These are phyloP conservation scores for Apostichopus parvimensis DNA, from an alignment of 35 echinoderm and acorn worm genomes.

Conservation along the genomic window DNA sequence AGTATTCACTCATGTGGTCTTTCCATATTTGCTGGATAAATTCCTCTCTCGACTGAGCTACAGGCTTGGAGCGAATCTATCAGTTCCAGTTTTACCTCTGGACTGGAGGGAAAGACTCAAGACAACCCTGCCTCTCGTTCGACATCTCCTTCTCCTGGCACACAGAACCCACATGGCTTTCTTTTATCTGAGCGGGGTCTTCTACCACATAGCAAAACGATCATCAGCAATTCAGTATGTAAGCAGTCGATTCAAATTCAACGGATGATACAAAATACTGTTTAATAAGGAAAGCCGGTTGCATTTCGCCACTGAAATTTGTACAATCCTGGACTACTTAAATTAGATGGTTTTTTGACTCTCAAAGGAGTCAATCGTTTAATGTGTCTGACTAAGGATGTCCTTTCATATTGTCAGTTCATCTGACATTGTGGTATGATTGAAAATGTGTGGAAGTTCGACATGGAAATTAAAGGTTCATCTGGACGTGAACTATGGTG, in stretches of 20 bases:
- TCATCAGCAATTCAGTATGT: slow-evolving; percentile 88
- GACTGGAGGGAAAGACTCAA: slow-evolving; percentile 38
- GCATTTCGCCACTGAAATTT: no score
- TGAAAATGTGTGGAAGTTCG: no score
- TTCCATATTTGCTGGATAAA: slow-evolving; percentile 89
- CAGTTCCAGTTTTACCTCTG: slow-evolving; percentile 25
- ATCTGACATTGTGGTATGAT: no score
- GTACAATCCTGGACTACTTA: no score
- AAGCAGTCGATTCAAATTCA: slow-evolving; percentile 35
- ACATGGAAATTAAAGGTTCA: no score
- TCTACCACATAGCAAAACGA: slow-evolving; percentile 92
- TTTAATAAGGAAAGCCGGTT: no score
- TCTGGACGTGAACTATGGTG: no score
- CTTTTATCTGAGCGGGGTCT: slow-evolving; percentile 77
- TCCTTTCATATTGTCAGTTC: no score
- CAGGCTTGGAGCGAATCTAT: slow-evolving; percentile 55
- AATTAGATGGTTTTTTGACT: no score
- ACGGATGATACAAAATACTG: no score
- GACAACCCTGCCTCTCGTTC: slow-evolving; percentile 62
- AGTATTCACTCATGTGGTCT: slow-evolving; percentile 64
- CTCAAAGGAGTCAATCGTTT: no score
- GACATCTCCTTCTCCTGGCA: slow-evolving; percentile 54
- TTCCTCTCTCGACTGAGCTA: slow-evolving; percentile 49
- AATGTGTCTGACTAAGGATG: no score
- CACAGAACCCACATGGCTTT: slow-evolving; percentile 83